Conservation (phyloP, 2,113 vertebrate species). For the Pelmatolapia mariae region DNA sequence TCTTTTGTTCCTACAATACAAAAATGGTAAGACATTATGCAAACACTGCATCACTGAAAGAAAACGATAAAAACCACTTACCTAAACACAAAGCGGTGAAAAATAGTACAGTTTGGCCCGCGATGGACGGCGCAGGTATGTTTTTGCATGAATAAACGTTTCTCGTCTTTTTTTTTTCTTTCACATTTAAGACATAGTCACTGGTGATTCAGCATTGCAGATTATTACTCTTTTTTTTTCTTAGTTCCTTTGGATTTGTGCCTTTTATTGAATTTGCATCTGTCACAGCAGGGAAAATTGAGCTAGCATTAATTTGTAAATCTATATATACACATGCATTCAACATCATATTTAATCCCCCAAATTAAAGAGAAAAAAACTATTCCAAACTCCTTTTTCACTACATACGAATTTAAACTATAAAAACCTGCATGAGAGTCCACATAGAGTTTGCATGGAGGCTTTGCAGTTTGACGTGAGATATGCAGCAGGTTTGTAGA, state of each 20-base stretch:
- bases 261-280: conserved; percentile 89
- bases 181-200: conserved; percentile 80
- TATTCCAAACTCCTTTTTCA: conserved; percentile 86
- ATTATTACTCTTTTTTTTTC: conserved; percentile 64
- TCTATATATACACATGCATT: conserved; percentile 92
- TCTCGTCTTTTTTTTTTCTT: conserved; percentile 29
- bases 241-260: conserved; percentile 85
- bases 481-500: conserved; percentile 80
- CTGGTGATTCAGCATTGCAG: conserved; percentile 82
- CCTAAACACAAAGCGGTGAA: conserved; percentile 51
- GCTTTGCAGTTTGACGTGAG: conserved; percentile 73
- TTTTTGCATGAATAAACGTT: conserved; percentile 60
- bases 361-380: conserved; percentile 70
- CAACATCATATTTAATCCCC: conserved; percentile 82
- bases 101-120: conserved; percentile 45
- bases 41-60: conserved; percentile 37
- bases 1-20: conserved; percentile 26
- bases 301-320: conserved; percentile 83
- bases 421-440: conserved; percentile 93
- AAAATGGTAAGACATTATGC: conserved; percentile 44
- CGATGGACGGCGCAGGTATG: conserved; percentile 39
- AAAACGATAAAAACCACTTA: conserved; percentile 48
- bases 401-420: conserved; percentile 82
- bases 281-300: conserved; percentile 89
- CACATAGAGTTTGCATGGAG: conserved; percentile 73